phyloP scores from a whole-genome alignment of 1,140 invertebrate genomes.

The Adelges cooleyi region DNA sequence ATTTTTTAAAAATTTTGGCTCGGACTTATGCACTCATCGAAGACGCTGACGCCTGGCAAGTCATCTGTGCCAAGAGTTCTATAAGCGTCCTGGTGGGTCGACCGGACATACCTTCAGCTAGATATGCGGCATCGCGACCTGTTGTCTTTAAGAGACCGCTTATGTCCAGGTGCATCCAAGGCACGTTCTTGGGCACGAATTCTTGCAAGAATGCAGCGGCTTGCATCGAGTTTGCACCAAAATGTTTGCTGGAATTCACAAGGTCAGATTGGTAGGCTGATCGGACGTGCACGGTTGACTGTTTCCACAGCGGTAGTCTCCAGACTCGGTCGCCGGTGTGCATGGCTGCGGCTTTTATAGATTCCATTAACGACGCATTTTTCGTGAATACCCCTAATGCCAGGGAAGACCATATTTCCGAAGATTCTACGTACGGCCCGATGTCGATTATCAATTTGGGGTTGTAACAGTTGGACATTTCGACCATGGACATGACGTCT shows the following conservation, averaged over 20 bases:
- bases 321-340: constrained; percentile 53
- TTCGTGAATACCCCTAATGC: constrained; percentile 49
- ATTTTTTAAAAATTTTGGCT: too few species aligned
- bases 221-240: constrained; percentile 41
- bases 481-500: constrained; percentile 42
- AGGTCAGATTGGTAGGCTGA: constrained; percentile 36
- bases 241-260: constrained; percentile 6
- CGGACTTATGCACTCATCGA: too few species aligned
- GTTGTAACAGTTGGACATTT: constrained; percentile 41
- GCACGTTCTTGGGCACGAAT: constrained; percentile 41
- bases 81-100: constrained; percentile 69
- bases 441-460: constrained; percentile 50
- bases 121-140: constrained; percentile 49
- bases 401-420: constrained; percentile 4
- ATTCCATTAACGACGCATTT: constrained; percentile 42
- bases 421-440: constrained; percentile 48
- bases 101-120: constrained; percentile 61
- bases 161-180: constrained; percentile 50
- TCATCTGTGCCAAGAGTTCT: constrained; percentile 48
- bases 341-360: constrained; percentile 42
- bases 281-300: constrained; percentile 41
- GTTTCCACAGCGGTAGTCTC: constrained; percentile 49
- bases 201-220: constrained; percentile 49
- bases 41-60: too few species aligned
- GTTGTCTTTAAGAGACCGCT: constrained; percentile 43